Evolutionary conservation across 2,113 vertebrate genomes (phyloP).

Genomic region (Lontra canadensis): DNA sequence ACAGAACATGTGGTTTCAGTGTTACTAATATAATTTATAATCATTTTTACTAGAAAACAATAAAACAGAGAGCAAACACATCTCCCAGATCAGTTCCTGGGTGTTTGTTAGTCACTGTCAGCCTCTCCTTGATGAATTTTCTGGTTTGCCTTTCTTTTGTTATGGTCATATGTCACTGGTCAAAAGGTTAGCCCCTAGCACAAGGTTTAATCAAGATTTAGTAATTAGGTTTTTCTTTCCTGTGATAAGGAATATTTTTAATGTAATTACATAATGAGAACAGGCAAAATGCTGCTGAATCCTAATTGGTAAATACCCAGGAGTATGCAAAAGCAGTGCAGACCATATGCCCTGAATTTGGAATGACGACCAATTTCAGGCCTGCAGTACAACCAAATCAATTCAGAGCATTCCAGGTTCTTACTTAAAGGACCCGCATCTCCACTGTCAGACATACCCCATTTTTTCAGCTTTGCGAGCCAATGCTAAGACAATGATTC

Average conservation of each 20-base stretch:
- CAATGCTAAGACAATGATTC: neutral
- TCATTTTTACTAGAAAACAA: neutral
- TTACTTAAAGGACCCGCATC: neutral
- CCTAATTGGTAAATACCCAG: slow-evolving; percentile 67
- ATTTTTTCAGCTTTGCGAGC: neutral
- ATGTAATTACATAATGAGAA: slow-evolving; percentile 70
- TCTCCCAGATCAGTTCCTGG: neutral
- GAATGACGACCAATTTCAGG: slow-evolving; percentile 26
- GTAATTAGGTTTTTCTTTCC: slow-evolving; percentile 60
- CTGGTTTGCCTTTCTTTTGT: slow-evolving; percentile 13
- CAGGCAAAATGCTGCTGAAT: slow-evolving; percentile 50
- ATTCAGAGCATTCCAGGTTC: neutral
- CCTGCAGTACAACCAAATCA: neutral
- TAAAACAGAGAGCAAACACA: neutral
- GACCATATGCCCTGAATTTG: slow-evolving; percentile 63
- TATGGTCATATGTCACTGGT: slow-evolving; percentile 36
- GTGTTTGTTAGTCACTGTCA: neutral
- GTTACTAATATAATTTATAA: neutral
- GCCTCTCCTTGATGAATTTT: neutral
- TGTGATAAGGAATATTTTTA: slow-evolving; percentile 66
- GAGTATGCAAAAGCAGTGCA: neutral
- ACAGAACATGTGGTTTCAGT: neutral
- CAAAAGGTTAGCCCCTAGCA: slow-evolving; percentile 54
- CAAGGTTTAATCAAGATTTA: slow-evolving; percentile 57
- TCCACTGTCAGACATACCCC: too few relatives aligned